Evolutionary conservation across 2,888 invertebrate genomes (phyloP).

Genomic region (Scaptomyza polygonia): DNA sequence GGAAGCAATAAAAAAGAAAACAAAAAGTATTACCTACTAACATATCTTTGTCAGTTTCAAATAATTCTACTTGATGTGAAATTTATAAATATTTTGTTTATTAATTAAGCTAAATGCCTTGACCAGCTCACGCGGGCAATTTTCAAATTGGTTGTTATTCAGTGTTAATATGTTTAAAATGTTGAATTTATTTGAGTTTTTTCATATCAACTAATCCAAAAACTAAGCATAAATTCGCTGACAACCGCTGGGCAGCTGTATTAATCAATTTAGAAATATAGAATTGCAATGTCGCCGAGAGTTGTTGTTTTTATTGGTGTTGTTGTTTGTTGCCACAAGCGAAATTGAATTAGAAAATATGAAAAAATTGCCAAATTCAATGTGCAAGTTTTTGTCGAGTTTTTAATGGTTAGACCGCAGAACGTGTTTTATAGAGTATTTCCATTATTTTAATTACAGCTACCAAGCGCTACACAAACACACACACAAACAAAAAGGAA

Average conservation of each 20-base stretch:
- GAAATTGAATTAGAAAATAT: constrained; percentile 45
- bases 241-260: background rate
- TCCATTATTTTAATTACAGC: constrained; percentile 77
- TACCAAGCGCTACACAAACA: constrained; percentile 28
- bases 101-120: too few relatives aligned
- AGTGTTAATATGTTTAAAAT: background rate
- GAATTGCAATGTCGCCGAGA: constrained; percentile 15
- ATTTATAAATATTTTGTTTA: background rate
- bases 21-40: too few relatives aligned
- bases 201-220: background rate
- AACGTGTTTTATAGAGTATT: constrained; percentile 54
- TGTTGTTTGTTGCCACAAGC: constrained; percentile 17
- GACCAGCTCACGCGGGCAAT: too few relatives aligned
- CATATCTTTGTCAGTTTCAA: too few relatives aligned
- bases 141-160: too few relatives aligned
- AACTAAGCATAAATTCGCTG: background rate
- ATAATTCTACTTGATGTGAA: background rate
- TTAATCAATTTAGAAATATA: constrained; percentile 12
- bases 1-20: too few relatives aligned
- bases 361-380: constrained; percentile 28
- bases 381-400: constrained; percentile 43
- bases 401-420: constrained; percentile 57
- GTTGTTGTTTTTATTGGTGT: background rate
- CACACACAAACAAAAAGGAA: constrained; percentile 1
- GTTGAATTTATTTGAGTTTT: constrained; percentile 1